These are phyloP conservation scores for Cantharis lateralis DNA, from an alignment of 2,888 invertebrate species.

Conservation along the genomic window DNA sequence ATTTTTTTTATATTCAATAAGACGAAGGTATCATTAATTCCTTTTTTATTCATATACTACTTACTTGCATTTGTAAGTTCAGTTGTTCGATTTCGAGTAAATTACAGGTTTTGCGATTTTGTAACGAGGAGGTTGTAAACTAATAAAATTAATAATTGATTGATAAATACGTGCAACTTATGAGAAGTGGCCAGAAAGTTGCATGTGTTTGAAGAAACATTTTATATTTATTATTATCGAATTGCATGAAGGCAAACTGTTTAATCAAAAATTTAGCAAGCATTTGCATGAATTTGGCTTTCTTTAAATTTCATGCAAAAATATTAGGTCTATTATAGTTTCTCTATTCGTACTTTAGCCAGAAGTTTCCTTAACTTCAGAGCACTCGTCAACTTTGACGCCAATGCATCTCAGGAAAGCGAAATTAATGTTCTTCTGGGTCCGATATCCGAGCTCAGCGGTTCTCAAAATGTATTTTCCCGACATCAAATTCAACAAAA, in stretches of 20 bases:
- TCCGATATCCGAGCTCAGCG: slow-evolving; percentile 97
- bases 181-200: slow-evolving; percentile 8
- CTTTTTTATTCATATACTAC: neutral
- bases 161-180: slow-evolving; percentile 3
- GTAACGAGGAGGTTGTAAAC: slow-evolving; percentile 18
- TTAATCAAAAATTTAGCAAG: neutral
- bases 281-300: neutral
- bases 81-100: slow-evolving; percentile 1
- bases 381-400: slow-evolving; percentile 94
- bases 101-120: slow-evolving; percentile 21
- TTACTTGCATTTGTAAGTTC: neutral
- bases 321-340: slow-evolving; percentile 24
- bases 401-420: slow-evolving; percentile 99
- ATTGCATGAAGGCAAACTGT: neutral
- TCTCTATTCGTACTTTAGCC: slow-evolving; percentile 44
- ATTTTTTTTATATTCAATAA: neutral
- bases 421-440: slow-evolving; percentile 99
- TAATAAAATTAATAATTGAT: slow-evolving; percentile 17
- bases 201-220: slow-evolving; percentile 4
- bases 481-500: slow-evolving; percentile 99
- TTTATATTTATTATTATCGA: neutral
- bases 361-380: slow-evolving; percentile 77
- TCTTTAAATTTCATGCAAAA: neutral
- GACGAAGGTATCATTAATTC: neutral
- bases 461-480: slow-evolving; percentile 99